Conservation (phyloP, 2,888 invertebrate genomes). For the Bombylius discolor region DNA sequence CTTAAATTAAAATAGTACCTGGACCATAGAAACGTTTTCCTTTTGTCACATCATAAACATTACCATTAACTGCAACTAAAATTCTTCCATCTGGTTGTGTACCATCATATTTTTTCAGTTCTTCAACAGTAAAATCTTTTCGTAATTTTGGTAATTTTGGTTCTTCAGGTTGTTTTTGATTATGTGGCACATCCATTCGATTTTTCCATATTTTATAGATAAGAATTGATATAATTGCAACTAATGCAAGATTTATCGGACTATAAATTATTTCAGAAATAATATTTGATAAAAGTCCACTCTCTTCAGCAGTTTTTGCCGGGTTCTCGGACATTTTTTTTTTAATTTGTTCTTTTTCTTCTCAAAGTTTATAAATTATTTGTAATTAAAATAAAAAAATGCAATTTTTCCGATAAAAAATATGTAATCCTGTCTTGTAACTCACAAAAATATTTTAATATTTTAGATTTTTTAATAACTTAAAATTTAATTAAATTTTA, state of each 20-base stretch:
- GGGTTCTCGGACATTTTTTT: conserved; percentile 1
- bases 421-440: no score
- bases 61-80: conserved; percentile 85
- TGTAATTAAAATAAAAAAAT: no score
- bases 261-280: conserved; percentile 51
- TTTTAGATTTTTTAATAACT: no score
- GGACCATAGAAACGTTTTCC: conserved; percentile 89
- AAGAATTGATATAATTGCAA: conserved; percentile 54
- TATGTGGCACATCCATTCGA: conserved; percentile 35
- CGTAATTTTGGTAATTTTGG: conserved; percentile 68
- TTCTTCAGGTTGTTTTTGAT: conserved; percentile 30
- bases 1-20: conserved; percentile 43
- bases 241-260: conserved; percentile 56
- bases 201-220: conserved; percentile 61
- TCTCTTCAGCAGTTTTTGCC: not conserved
- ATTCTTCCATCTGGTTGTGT: conserved; percentile 75
- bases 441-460: no score
- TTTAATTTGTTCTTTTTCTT: not conserved
- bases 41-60: conserved; percentile 86
- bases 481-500: no score
- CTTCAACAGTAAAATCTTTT: conserved; percentile 78
- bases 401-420: no score
- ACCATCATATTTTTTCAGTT: conserved; percentile 78
- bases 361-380: no score
- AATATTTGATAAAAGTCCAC: conserved; percentile 32